Base-by-base conservation (phyloP, 2,888 invertebrate species). In the Lymantria dispar region DNA sequence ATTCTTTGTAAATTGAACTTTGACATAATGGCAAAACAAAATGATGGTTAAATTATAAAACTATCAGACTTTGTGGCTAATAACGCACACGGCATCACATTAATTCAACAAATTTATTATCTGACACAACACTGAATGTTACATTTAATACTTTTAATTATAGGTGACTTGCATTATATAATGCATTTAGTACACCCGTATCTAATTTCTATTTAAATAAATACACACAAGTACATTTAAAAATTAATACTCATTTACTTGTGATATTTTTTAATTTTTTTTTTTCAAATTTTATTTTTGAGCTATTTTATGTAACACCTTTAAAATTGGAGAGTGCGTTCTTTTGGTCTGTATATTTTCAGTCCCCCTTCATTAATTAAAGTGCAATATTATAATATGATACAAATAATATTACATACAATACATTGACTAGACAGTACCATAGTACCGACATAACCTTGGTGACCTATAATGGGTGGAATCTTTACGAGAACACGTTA, bases 371-470 rank as follows among this genome's bases (percentile, higher is more conserved):
- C 61, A 68, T 58, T 73, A 74, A 72, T 70, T 67, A 72, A 75
- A 69, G 75, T 80, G 83, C 76, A 75, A 76, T 78, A 78, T 74
- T 80, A 83, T 64, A 65, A 76, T 79, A 87, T 80, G 72, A 79
- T 85, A 87, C 84, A 87, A 87, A 83, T 72, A 80, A 80, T 77
- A 80, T 78, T 83, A 85, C 78, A 81, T 81, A 79, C 78, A 80
- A 85, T 82, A 84, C 76, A 78, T 87, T 90, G 89, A 90, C 90
- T 90, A 90, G 90, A 90, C 88, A 85, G 87, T 89, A 87, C 87
- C 81, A 75, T 77, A 81, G 86, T 84, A 84, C 83, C 84, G 85
- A 78, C 83, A 73, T 79, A 71, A 80, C 80, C 79, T 76, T 75
- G 70, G 64, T 75, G 78, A 77, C 80, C 78, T 70, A 71, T 66